Percentiles rank a stretch among this genome's conserved stretches.
Conservation (phyloP, 2,113 vertebrate species). For the Hypanus sabinus region DNA sequence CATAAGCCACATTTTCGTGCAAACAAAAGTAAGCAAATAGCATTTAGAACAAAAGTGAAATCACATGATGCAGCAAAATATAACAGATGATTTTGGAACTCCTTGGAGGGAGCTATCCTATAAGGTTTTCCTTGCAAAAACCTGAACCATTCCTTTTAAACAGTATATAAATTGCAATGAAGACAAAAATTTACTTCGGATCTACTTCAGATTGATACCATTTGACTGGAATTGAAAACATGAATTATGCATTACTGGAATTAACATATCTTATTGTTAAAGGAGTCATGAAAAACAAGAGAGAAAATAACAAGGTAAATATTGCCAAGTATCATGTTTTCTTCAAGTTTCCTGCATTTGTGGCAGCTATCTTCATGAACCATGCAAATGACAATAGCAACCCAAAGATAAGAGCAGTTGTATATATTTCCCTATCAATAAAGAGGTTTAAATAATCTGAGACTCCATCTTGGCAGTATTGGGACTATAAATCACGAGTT, state of each 20-base stretch:
- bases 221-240: slow-evolving; percentile 7
- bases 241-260: not conserved
- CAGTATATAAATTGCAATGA: not conserved
- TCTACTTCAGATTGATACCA: not conserved
- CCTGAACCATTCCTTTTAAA: too few species aligned
- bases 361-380: not conserved
- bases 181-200: not conserved
- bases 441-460: not conserved
- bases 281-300: not conserved
- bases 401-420: not conserved
- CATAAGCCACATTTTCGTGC: too few species aligned
- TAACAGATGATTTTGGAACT: too few species aligned
- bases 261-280: not conserved
- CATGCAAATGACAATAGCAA: not conserved
- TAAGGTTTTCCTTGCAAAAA: too few species aligned
- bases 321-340: not conserved
- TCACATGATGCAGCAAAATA: too few species aligned
- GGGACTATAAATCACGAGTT: not conserved
- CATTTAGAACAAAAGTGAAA: too few species aligned
- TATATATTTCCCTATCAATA: not conserved
- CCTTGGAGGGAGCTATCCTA: too few species aligned
- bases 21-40: too few species aligned
- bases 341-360: not conserved
- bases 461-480: not conserved
- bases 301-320: not conserved